Base-by-base conservation (phyloP, 2,888 invertebrate species). In the Oligia latruncula region DNA sequence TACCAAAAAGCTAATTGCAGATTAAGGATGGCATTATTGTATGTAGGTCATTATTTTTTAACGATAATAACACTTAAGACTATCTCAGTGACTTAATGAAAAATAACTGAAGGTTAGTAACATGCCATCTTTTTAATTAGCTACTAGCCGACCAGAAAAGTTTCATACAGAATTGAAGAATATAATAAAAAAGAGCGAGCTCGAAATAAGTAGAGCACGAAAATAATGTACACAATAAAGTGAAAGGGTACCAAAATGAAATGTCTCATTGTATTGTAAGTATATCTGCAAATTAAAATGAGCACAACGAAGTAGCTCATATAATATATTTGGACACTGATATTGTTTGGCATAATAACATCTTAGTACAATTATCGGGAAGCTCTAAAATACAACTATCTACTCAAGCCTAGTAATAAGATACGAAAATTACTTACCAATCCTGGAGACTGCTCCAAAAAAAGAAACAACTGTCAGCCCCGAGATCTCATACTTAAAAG, bases 201-300 rank as follows among this genome's bases (percentile, higher is more conserved):
- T 90, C 83, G 83, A 89, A 94, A 90, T 96, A 97, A 96, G 96
- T 97, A 95, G 96, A 97, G 96, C 96, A 97, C 95, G 95, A 95
- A 96, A 95, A 94, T 95, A 95, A 91, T 94, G 94, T 94, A 95
- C 93, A 95, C 95, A 94, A 94, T 95, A 94, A 97, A 96, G 96
- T 97, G 96, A 97, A 97, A 97, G 96, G 96, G 95, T 95, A 93
- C 93, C 92, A 90, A 95, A 93, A 92, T 89, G 87, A 90, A 92
- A 91, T 89, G 89, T 89, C 84, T 90, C 88, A 89, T 90, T 92
- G 90, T 90, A 86, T 80, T 81, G 81, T 82, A 85, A 82, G 82
- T 74, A 40, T 70, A 78, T 64, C 49, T 74, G 70, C 29, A 78
- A 75, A 81, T 80, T 66, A 64, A 68, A 65, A 71, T 40, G 72